Evolutionary conservation across 2,113 vertebrate species (phyloP).

Genomic region (Suncus etruscus): DNA sequence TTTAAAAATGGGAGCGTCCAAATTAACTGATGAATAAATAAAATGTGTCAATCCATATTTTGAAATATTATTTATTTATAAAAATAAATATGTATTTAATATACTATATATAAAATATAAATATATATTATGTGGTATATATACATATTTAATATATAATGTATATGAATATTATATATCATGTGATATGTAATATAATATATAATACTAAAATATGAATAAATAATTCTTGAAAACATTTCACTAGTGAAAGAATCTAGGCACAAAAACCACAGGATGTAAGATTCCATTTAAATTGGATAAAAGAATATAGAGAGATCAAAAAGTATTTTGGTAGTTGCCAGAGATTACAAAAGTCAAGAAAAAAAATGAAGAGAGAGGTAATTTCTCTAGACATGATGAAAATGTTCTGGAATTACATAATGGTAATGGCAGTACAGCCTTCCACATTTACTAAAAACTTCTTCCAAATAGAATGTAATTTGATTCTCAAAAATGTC

Average conservation of each 20-base stretch:
- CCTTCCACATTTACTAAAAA: constrained; percentile 1
- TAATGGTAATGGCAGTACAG: not conserved
- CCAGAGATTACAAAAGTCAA: not conserved
- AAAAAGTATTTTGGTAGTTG: constrained; percentile 4
- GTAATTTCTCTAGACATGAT: not conserved
- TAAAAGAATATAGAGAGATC: constrained; percentile 23
- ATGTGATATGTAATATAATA: too few species aligned
- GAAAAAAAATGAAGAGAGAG: not conserved
- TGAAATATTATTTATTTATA: constrained; percentile 33
- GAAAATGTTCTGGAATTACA: constrained; percentile 38
- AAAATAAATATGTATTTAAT: not conserved
- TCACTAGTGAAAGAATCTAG: not conserved
- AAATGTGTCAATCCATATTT: not conserved
- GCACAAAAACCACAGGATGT: not conserved
- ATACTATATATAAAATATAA: too few species aligned
- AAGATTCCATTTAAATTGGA: not conserved
- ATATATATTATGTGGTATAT: too few species aligned
- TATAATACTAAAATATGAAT: not conserved
- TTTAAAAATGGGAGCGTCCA: not conserved
- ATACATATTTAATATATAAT: too few species aligned
- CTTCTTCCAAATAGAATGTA: not conserved
- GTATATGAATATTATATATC: too few species aligned
- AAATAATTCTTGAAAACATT: constrained; percentile 4
- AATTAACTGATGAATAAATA: constrained; percentile 31
- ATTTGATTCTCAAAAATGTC: not conserved